Evolutionary conservation across 2,113 vertebrate species (phyloP).

Genomic region (Triplophysa siluroides): DNA sequence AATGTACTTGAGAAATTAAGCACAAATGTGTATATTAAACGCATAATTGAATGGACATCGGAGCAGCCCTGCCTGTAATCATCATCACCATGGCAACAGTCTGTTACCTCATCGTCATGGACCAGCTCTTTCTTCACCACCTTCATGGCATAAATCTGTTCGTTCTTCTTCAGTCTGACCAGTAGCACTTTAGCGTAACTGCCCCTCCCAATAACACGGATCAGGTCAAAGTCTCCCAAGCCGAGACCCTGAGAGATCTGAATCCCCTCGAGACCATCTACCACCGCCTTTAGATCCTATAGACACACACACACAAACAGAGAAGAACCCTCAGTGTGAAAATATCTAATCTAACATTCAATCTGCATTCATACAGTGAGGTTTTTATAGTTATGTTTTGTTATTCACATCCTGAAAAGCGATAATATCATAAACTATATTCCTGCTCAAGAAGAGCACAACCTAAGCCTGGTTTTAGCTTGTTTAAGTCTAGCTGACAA

Average conservation of each 20-base stretch:
- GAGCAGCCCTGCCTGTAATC: neutral
- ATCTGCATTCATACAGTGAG: neutral
- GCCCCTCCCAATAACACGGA: slow-evolving; percentile 93
- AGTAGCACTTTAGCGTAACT: slow-evolving; percentile 98
- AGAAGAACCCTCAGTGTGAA: neutral
- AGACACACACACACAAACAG: slow-evolving; percentile 13
- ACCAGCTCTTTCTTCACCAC: slow-evolving; percentile 99
- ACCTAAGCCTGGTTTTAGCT: too few species aligned
- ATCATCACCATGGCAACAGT: neutral
- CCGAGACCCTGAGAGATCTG: slow-evolving; percentile 91
- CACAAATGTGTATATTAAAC: neutral
- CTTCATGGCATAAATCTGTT: slow-evolving; percentile 96
- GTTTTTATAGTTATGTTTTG: neutral
- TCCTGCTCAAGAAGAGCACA: too few species aligned
- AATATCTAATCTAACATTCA: neutral
- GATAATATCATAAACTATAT: neutral
- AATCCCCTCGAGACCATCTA: slow-evolving; percentile 93
- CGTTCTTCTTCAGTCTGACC: slow-evolving; percentile 94
- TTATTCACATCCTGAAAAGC: neutral
- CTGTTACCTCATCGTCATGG: slow-evolving; percentile 92
- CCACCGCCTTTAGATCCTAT: slow-evolving; percentile 91
- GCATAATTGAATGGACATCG: neutral
- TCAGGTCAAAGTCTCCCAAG: slow-evolving; percentile 93
- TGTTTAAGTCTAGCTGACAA: too few species aligned
- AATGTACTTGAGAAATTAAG: too few species aligned